Evolutionary conservation across 1,140 invertebrate species (phyloP).

Genomic region (Antheraea pernyi): DNA sequence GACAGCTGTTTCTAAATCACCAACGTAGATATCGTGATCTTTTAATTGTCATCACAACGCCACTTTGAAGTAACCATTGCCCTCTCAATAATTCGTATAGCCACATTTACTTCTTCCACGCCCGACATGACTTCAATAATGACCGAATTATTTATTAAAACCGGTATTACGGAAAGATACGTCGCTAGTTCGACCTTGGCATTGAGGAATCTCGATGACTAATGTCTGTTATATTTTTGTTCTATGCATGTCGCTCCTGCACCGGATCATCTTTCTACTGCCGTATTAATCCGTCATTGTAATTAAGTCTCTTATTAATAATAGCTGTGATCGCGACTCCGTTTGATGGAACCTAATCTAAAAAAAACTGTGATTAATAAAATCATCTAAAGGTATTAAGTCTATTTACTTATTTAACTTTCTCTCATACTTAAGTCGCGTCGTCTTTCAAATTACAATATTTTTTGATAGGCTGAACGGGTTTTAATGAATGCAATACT

Average conservation of each 20-base stretch:
- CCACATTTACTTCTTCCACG: slow-evolving; percentile 25
- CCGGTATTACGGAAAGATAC: slow-evolving; percentile 13
- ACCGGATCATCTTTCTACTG: not conserved
- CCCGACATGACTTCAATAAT: slow-evolving; percentile 25
- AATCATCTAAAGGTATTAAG: too few species aligned
- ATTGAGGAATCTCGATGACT: slow-evolving; percentile 59
- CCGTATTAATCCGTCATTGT: too few species aligned
- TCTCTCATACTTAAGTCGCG: too few species aligned
- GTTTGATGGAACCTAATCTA: too few species aligned
- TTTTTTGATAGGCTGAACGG: too few species aligned
- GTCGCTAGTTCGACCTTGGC: slow-evolving; percentile 49
- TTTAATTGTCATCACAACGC: slow-evolving; percentile 17
- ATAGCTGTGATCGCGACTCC: too few species aligned
- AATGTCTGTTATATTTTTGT: slow-evolving; percentile 33
- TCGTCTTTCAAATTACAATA: too few species aligned
- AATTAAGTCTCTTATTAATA: not conserved
- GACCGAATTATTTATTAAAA: slow-evolving; percentile 46
- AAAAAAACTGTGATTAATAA: too few species aligned
- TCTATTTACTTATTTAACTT: too few species aligned
- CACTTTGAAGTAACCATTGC: not conserved
- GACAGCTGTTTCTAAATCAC: slow-evolving; percentile 7
- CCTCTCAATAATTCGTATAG: not conserved
- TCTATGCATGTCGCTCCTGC: slow-evolving; percentile 12
- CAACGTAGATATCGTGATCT: slow-evolving; percentile 2
- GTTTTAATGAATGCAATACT: too few species aligned